phyloP scores from a whole-genome alignment of 2,113 vertebrate species.

The Nothocercus julius region DNA sequence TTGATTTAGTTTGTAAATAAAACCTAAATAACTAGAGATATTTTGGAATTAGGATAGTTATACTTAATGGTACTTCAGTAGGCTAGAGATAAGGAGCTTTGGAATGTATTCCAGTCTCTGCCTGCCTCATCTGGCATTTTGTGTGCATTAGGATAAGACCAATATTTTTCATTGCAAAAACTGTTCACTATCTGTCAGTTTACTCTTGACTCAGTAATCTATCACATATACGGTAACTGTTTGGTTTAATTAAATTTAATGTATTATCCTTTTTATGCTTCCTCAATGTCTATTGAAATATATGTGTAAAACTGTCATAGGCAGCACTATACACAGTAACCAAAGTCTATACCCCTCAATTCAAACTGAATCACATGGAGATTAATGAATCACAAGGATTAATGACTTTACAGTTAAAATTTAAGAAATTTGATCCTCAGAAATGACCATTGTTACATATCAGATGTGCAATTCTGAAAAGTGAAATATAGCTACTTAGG shows the following conservation, averaged over 20 bases:
- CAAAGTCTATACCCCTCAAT: neutral
- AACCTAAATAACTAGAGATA: neutral
- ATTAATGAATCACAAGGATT: neutral
- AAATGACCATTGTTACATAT: neutral
- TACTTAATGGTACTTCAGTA: neutral
- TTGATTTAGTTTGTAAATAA: constrained; percentile 26
- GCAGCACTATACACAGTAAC: neutral
- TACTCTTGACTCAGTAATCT: neutral
- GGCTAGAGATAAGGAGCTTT: neutral
- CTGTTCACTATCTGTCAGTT: neutral
- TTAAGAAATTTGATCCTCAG: neutral
- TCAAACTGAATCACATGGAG: neutral
- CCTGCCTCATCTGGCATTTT: neutral
- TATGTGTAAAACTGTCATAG: neutral
- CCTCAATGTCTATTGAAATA: neutral
- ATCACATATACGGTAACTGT: neutral
- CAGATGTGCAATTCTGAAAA: neutral
- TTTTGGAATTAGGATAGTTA: neutral
- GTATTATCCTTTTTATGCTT: neutral
- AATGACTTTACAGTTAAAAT: neutral
- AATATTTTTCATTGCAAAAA: neutral
- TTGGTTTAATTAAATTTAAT: neutral
- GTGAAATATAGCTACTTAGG: neutral
- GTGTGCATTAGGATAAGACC: neutral
- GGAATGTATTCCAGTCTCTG: neutral